Evolutionary conservation across 1,140 invertebrate genomes (phyloP), one percentile per base, ranked within the genome.

Genomic region (Asobara japonica): DNA sequence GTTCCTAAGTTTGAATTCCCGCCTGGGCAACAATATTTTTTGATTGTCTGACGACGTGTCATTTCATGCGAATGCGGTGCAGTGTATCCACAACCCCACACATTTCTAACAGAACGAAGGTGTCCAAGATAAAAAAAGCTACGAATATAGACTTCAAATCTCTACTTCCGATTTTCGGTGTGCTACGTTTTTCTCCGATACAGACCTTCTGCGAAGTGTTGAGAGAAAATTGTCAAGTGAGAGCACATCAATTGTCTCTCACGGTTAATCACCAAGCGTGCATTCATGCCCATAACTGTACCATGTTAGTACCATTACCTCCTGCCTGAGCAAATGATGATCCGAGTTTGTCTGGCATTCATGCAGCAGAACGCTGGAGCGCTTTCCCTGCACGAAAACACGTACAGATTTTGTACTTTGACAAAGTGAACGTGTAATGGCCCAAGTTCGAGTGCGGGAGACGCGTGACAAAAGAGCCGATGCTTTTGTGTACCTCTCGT

Each of bases 261-360:
- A 45, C 18, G n/a, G n/a, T 45, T 45, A 45, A 45, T 18, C n/a
- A 45, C 41, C n/a, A 13, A 13, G 0, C n/a, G 7, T 45, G 41
- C 10, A 45, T 45, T 45, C 41, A 45, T 45, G 41, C 41, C n/a
- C 41, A 45, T 45, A 45, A 60, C 25, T 27, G 11, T 60, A 27
- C 20, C 51, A 60, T 27, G 4, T 27, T 10, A 38, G 25, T 38
- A 41, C 36, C 41, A 48, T 8, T 61, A 75, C 71, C 71, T 75
- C 71, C 61, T 75, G 67, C 68, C 66, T 75, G 31, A 75, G 67
- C 33, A 69, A 66, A 71, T 73, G 71, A 75, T 75, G 33, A 72
- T 73, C 71, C 25, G 68, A 56, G 62, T 75, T 68, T 18, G 69
- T 69, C 67, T 38, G 65, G 51, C 64, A 73, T 56, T 72, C 74